phyloP scores from a whole-genome alignment of 1,140 invertebrate species.

The Lerema accius region DNA sequence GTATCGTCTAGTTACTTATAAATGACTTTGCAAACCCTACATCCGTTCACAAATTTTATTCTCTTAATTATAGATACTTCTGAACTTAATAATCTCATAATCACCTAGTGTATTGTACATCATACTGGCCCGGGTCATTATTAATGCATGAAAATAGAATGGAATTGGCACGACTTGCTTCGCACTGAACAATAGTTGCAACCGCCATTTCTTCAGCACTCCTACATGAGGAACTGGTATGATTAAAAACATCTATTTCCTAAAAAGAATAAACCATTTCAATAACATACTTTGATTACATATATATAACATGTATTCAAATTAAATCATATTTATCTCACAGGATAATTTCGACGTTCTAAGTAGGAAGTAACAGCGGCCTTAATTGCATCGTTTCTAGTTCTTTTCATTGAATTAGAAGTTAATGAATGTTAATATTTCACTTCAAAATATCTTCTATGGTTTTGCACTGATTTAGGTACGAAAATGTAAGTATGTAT shows the following conservation, averaged over 20 bases:
- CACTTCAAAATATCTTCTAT: no score
- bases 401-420: slow-evolving; percentile 68
- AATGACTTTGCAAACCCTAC: no score
- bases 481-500: no score
- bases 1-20: no score
- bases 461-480: no score
- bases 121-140: slow-evolving; percentile 83
- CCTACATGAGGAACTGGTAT: slow-evolving; percentile 63
- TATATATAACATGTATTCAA: no score
- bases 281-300: no score
- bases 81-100: no score
- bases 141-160: slow-evolving; percentile 83
- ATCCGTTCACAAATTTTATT: no score
- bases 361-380: slow-evolving; percentile 80
- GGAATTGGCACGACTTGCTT: slow-evolving; percentile 78
- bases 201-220: slow-evolving; percentile 82
- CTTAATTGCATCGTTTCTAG: slow-evolving; percentile 79
- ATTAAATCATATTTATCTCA: slow-evolving; percentile 48
- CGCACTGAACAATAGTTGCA: slow-evolving; percentile 78
- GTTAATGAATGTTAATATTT: slow-evolving; percentile 10
- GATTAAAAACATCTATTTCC: slow-evolving; percentile 76
- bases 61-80: no score
- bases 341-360: slow-evolving; percentile 80
- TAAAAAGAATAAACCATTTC: slow-evolving; percentile 46
- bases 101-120: slow-evolving; percentile 83